Evolutionary conservation across 2,888 invertebrate species (phyloP), one percentile per base, ranked within the genome.

Genomic region (Chesias legatella): DNA sequence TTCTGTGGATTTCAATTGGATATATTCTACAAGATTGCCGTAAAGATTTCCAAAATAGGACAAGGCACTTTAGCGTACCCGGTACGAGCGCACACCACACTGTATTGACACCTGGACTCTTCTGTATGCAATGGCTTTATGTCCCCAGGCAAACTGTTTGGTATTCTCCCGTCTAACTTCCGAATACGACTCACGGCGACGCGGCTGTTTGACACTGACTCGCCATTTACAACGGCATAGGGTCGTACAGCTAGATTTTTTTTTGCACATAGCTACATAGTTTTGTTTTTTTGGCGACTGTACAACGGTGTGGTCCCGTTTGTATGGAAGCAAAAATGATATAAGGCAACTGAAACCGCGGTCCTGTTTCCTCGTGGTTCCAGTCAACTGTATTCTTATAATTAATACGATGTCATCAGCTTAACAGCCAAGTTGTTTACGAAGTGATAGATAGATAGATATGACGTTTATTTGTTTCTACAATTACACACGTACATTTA

Each of bases 181-280:
- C 59, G 46, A 62, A 60, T 53, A 49, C 40, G 62, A 53, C 6
- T 17, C n/a, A 17, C 43, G 48, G 51, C 60, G 63, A 60, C 63
- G 62, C 56, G 50, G 45, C 51, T 58, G 42, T 48, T 48, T 57
- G 63, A 55, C 62, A 46, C 48, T 50, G 56, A 30, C 48, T 43
- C 39, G 46, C 55, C 53, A 49, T 48, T 27, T 21, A 25, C 7
- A 21, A 21, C 9, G 8, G 8, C n/a, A 22, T 9, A 26, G 10
- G 37, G 33, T 33, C 22, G 33, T 17, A 26, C 17, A 10, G 22
- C 30, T 28, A 11, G 2, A 20, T 6, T n/a, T 29, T 10, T 28
- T 35, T 9, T 10, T 7, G 11, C n/a, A 21, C 4, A 7, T 1
- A 22, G n/a, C n/a, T 22, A 22, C n/a, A n/a, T 17, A 17, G 5